These are phyloP conservation scores for Musca vetustissima DNA, from an alignment of 1,140 invertebrate genomes.

Conservation along the genomic window DNA sequence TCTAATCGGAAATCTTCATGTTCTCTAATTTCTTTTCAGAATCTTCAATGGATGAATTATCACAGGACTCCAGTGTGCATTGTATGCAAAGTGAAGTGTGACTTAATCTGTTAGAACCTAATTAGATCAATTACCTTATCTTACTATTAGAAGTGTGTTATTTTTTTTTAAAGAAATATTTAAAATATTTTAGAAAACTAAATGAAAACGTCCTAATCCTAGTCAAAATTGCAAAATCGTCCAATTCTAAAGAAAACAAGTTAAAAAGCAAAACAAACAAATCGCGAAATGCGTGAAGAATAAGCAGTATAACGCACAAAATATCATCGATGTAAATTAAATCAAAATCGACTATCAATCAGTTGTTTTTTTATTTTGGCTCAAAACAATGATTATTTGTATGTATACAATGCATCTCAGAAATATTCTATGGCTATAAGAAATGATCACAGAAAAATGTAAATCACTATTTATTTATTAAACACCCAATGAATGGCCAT, in stretches of 20 bases:
- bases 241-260: slow-evolving; percentile 9
- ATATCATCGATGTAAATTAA: too few relatives aligned
- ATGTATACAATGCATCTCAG: too few relatives aligned
- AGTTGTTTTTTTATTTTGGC: too few relatives aligned
- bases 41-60: slow-evolving; percentile 78
- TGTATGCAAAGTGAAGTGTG: slow-evolving; percentile 77
- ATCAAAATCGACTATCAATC: too few relatives aligned
- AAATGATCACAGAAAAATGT: too few relatives aligned
- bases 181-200: slow-evolving; percentile 23
- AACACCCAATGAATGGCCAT: too few relatives aligned
- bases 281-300: neutral
- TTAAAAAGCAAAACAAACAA: slow-evolving; percentile 11
- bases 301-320: too few relatives aligned
- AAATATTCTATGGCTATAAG: too few relatives aligned
- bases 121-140: slow-evolving; percentile 15
- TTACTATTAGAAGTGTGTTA: too few relatives aligned
- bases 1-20: neutral
- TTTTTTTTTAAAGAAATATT: slow-evolving; percentile 7
- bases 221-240: slow-evolving; percentile 47
- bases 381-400: too few relatives aligned
- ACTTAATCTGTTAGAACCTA: slow-evolving; percentile 41
- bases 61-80: slow-evolving; percentile 76
- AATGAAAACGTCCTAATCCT: slow-evolving; percentile 49
- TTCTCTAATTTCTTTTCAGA: slow-evolving; percentile 60
- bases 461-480: too few relatives aligned